These are phyloP conservation scores for Spilarctia lutea DNA, from an alignment of 2,888 invertebrate species.

Conservation along the genomic window DNA sequence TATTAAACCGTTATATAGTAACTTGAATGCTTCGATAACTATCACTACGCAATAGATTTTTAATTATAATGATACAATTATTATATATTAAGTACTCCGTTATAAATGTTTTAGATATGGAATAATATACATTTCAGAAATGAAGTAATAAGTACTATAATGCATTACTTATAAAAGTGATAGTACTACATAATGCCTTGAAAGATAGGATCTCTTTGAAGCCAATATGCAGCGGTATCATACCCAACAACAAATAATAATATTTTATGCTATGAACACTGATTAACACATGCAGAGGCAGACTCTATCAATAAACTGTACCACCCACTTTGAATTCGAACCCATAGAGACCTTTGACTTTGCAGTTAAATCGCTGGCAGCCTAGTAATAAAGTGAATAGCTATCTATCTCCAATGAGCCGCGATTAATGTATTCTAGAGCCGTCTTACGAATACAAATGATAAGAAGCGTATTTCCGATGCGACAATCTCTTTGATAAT, in stretches of 20 bases:
- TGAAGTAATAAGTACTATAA: neutral
- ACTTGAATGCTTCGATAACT: neutral
- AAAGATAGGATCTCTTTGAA: neutral
- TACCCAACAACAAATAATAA: neutral
- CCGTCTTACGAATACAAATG: constrained; percentile 1
- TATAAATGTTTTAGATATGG: neutral
- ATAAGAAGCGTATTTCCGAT: neutral
- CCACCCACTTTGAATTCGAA: neutral
- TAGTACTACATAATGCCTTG: neutral
- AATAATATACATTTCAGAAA: neutral
- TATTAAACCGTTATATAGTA: neutral
- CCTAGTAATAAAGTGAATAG: neutral
- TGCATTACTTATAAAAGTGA: neutral
- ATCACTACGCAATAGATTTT: neutral
- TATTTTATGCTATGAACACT: neutral
- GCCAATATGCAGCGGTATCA: neutral
- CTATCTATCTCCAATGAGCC: constrained; percentile 6
- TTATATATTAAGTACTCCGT: neutral
- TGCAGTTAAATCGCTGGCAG: neutral
- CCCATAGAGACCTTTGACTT: neutral
- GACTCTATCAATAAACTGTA: neutral
- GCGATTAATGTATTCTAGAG: constrained; percentile 5
- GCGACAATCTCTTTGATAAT: constrained; percentile 8
- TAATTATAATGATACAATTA: neutral
- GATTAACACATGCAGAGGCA: neutral